A percentile compares a stretch with the other conserved stretches of the same genome.
Evolutionary conservation across 2,113 vertebrate species (phyloP).

Genomic region (Charadrius vociferus): DNA sequence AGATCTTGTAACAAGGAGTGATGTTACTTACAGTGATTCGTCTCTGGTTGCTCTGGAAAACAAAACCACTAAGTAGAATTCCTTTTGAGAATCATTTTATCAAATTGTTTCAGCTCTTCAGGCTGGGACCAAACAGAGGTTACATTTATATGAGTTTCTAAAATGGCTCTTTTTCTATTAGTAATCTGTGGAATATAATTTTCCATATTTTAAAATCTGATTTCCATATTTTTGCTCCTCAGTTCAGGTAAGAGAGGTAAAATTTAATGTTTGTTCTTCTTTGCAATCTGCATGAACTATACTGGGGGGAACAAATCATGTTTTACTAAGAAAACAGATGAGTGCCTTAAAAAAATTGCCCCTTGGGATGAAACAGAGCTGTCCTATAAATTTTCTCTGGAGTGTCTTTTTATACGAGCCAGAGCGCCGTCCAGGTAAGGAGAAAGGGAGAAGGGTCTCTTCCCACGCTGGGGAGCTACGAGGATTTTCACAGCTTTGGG

Average conservation of each 20-base stretch:
- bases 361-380: background rate
- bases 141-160: fast-evolving
- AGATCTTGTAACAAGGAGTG: background rate
- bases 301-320: background rate
- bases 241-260: background rate
- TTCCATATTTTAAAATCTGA: fast-evolving
- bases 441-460: background rate
- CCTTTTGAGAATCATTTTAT: background rate
- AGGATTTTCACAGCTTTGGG: background rate
- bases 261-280: background rate
- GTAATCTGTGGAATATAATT: background rate
- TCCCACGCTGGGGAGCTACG: fast-evolving
- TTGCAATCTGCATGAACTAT: background rate
- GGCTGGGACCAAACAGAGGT: background rate
- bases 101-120: background rate
- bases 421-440: background rate
- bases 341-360: background rate
- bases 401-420: background rate
- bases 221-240: background rate
- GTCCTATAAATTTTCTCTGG: fast-evolving
- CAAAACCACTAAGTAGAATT: background rate
- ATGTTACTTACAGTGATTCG: background rate
- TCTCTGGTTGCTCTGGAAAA: background rate
- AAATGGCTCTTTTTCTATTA: background rate
- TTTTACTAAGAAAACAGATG: background rate